A percentile compares a stretch with the other conserved stretches of the same genome.
phyloP scores from a whole-genome alignment of 2,888 invertebrate genomes.

The Meganola albula region DNA sequence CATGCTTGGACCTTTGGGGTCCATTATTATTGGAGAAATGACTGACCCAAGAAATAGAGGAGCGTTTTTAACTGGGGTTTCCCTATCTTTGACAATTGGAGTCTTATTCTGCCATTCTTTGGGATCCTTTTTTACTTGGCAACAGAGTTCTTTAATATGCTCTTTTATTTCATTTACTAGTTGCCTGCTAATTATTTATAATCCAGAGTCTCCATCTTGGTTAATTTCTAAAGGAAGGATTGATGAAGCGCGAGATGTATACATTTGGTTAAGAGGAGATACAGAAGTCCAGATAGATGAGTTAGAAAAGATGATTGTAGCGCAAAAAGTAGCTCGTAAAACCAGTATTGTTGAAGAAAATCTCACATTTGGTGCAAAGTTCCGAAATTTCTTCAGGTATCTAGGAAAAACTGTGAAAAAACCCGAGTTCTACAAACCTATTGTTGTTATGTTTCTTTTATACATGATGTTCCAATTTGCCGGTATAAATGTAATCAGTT shows the following conservation, averaged over 20 bases:
- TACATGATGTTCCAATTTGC: slow-evolving; percentile 83
- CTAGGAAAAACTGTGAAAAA: slow-evolving; percentile 48
- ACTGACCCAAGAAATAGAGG: slow-evolving; percentile 80
- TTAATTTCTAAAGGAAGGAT: slow-evolving; percentile 76
- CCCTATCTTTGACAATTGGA: slow-evolving; percentile 79
- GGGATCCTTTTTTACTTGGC: slow-evolving; percentile 79
- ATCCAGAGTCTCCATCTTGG: slow-evolving; percentile 84
- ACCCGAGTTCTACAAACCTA: slow-evolving; percentile 78
- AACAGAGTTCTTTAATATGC: slow-evolving; percentile 72
- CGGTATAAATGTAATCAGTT: slow-evolving; percentile 83
- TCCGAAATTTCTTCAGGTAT: slow-evolving; percentile 40
- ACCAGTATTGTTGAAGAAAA: slow-evolving; percentile 44
- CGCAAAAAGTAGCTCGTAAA: slow-evolving; percentile 52
- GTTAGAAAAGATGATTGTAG: slow-evolving; percentile 64
- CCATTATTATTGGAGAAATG: slow-evolving; percentile 79
- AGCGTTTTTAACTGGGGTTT: slow-evolving; percentile 77
- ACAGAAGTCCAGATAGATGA: slow-evolving; percentile 57
- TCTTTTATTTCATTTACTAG: slow-evolving; percentile 69
- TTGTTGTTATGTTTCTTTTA: slow-evolving; percentile 78
- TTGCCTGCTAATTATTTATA: slow-evolving; percentile 69
- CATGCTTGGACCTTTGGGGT: slow-evolving; percentile 71
- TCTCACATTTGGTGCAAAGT: slow-evolving; percentile 32
- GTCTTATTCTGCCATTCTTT: slow-evolving; percentile 79
- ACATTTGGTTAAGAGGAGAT: slow-evolving; percentile 76
- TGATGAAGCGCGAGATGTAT: slow-evolving; percentile 75